Evolutionary conservation across 2,888 invertebrate species (phyloP), one percentile per base, ranked within the genome.

Genomic region (Thereva unica): DNA sequence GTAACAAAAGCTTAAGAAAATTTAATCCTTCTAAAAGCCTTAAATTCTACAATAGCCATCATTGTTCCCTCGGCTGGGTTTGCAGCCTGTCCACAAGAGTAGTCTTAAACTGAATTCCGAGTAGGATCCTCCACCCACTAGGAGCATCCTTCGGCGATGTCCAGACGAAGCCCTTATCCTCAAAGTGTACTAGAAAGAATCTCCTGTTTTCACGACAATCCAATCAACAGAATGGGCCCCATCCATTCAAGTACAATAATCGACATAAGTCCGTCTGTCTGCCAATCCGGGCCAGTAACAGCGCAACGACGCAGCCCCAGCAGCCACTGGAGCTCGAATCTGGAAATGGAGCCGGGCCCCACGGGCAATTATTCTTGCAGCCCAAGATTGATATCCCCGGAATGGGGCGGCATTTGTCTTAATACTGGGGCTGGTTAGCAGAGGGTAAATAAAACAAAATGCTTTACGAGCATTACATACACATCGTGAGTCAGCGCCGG

Each of bases 381-480:
- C 50, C 9, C 8, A 50, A 61, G 61, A 61, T 61, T 61, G 61
- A 61, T 61, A 61, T 34, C 50, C 47, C 23, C 41, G 49, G 50
- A 61, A 61, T 61, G 61, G 61, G 49, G 50, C 41, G 41, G 47
- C 50, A 61, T 61, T 61, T 61, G 50, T 61, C 61, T 61, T 61
- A 61, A 61, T 61, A 50, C 40, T 37, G 47, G 41, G 12, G 23
- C 50, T 38, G n/a, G 12, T 37, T 50, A 64, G 44, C 42, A 52
- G n/a, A 41, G 64, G 64, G 53, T 53, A 44, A 64, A 64, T 64
- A 64, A 64, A 64, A 53, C 50, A 53, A 64, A 53, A 64, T 53
- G 40, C 53, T 53, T 64, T 64, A 64, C 50, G 61, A 61, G 61
- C 50, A 61, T 61, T 61, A 61, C 41, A 50, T 34, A 41, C 61